Percentiles rank a stretch among this genome's conserved stretches.
These are phyloP conservation scores for Scaptomyza reducta DNA, from an alignment of 2,888 invertebrate species.

Conservation along the genomic window DNA sequence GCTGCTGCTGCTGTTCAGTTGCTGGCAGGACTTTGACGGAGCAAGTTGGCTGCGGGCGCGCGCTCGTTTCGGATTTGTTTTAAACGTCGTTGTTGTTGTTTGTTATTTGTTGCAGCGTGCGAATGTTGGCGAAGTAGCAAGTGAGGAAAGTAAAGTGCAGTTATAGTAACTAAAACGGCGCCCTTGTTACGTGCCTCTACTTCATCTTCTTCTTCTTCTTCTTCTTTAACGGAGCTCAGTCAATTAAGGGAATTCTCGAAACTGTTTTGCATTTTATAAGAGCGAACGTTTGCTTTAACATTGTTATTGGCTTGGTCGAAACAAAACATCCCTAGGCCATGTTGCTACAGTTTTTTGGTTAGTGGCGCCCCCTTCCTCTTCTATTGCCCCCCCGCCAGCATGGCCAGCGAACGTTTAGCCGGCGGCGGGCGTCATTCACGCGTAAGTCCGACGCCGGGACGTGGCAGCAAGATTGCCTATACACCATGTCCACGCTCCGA, in stretches of 20 bases:
- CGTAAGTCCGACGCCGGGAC: conserved; percentile 84
- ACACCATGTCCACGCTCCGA: conserved; percentile 84
- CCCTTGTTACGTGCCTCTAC: conserved; percentile 43
- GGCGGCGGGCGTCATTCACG: conserved; percentile 82
- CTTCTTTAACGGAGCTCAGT: background rate
- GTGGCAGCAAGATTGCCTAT: conserved; percentile 83
- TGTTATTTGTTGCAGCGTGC: conserved; percentile 34
- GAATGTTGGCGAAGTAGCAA: conserved; percentile 13
- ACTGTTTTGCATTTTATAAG: conserved; percentile 14
- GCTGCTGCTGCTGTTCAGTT: conserved; percentile 68
- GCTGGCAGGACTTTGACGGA: conserved; percentile 81
- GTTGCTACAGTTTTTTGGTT: conserved; percentile 6
- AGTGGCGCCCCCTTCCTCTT: background rate
- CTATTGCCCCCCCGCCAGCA: conserved; percentile 2
- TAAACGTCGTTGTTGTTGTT: conserved; percentile 31
- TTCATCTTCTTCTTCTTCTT: conserved; percentile 27
- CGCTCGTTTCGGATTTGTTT: conserved; percentile 31
- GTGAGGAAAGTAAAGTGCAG: conserved; percentile 41
- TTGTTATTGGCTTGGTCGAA: conserved; percentile 10
- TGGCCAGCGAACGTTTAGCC: conserved; percentile 71
- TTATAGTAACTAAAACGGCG: conserved; percentile 27
- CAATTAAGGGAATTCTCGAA: conserved; percentile 25
- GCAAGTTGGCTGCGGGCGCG: conserved; percentile 48
- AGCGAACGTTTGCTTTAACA: conserved; percentile 10
- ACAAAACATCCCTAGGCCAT: conserved; percentile 6